Conservation (phyloP, 30 jellyfish, hydroid and myxozoan species). For the Chironex yamaguchii region DNA sequence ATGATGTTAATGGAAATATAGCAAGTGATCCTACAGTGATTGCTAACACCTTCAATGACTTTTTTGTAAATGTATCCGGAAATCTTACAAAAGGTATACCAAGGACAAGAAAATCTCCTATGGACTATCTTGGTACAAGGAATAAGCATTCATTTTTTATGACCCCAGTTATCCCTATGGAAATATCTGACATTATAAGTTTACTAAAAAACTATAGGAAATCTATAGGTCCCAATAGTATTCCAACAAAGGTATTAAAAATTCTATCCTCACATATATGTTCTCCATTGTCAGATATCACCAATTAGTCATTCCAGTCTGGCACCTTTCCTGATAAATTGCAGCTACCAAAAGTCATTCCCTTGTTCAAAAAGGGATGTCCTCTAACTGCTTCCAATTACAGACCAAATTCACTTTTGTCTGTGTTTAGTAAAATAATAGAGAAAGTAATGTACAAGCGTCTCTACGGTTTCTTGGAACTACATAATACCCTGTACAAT, state of each 20-base stretch:
- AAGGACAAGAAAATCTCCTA: constrained; percentile 43
- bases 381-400: constrained; percentile 49
- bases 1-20: constrained; percentile 7
- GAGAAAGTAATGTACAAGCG: constrained; percentile 13
- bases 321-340: constrained; percentile 45
- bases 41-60: background rate
- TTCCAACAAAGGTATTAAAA: constrained; percentile 51
- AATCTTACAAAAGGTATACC: constrained; percentile 26
- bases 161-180: background rate
- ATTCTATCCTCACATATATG: background rate
- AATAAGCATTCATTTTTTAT: constrained; percentile 12
- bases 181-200: constrained; percentile 18
- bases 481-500: background rate
- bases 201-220: background rate
- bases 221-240: constrained; percentile 63
- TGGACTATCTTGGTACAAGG: constrained; percentile 31
- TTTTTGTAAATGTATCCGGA: background rate
- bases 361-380: constrained; percentile 39
- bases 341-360: constrained; percentile 39
- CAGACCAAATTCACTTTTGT: constrained; percentile 57
- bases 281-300: background rate
- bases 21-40: constrained; percentile 3
- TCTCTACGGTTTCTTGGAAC: background rate
- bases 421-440: constrained; percentile 36
- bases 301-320: constrained; percentile 50